Percentiles rank a stretch among this genome's conserved stretches.
phyloP scores from a whole-genome alignment of 2,113 vertebrate species.

The Gavia stellata region DNA sequence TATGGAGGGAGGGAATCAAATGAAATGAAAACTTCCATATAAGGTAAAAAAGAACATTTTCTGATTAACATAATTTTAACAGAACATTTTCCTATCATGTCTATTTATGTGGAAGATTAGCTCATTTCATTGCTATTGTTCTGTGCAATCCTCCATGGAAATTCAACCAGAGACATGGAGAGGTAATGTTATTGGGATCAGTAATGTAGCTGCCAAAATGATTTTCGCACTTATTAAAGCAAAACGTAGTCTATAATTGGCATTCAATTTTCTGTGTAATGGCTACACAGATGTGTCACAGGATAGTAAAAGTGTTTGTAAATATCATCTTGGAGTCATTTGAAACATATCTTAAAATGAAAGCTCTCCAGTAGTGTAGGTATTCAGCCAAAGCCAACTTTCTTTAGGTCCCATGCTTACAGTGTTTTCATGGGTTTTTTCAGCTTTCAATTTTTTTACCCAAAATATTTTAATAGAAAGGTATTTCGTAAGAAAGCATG shows the following conservation, averaged over 20 bases:
- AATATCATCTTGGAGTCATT: background rate
- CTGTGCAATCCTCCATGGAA: background rate
- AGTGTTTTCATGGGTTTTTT: background rate
- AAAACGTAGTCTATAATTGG: background rate
- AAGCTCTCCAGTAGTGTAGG: background rate
- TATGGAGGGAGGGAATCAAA: background rate
- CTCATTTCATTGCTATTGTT: background rate
- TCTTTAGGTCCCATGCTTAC: background rate
- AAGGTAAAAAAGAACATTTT: background rate
- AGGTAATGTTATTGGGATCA: background rate
- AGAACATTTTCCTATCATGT: background rate
- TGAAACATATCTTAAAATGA: background rate
- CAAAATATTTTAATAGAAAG: background rate
- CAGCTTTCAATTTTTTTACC: background rate
- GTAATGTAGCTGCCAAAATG: background rate
- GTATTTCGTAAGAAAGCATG: background rate
- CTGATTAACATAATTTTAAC: background rate
- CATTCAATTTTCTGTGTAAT: background rate
- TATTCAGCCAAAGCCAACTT: background rate
- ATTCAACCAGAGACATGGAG: background rate
- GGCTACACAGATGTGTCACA: background rate
- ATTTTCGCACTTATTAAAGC: slow-evolving; percentile 33
- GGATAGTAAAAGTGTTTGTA: background rate
- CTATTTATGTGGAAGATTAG: background rate
- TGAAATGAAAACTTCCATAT: background rate